These are phyloP conservation scores for Ctenoplectra terminalis DNA, from an alignment of 1,140 invertebrate species.

Conservation along the genomic window DNA sequence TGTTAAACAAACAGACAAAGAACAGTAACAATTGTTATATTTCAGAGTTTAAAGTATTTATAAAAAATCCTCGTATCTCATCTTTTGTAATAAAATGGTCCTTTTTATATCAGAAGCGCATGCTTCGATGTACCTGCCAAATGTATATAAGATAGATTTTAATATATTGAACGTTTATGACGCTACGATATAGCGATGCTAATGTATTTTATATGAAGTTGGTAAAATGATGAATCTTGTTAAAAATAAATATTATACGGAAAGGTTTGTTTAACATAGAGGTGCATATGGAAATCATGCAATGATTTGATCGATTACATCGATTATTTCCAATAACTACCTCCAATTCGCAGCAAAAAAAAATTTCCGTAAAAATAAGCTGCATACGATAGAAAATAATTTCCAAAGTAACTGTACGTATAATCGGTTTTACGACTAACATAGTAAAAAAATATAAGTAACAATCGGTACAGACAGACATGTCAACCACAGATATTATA, in stretches of 20 bases:
- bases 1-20: not conserved
- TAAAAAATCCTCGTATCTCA: not conserved
- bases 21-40: not conserved
- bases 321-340: not conserved
- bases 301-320: not conserved
- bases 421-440: not conserved
- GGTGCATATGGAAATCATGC: not conserved
- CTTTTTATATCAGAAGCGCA: constrained; percentile 70
- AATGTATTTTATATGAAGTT: constrained; percentile 18
- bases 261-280: not conserved
- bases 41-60: not conserved
- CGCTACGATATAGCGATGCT: not conserved
- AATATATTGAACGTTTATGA: constrained; percentile 58
- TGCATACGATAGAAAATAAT: not conserved
- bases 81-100: not conserved
- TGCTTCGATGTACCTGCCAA: constrained; percentile 79
- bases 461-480: no score
- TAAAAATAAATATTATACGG: not conserved
- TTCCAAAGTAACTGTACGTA: not conserved
- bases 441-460: not conserved
- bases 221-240: constrained; percentile 1
- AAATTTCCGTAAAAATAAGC: not conserved
- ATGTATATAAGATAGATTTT: constrained; percentile 68
- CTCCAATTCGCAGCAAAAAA: not conserved
- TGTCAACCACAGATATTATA: no score